phyloP scores from a whole-genome alignment of 2,888 invertebrate genomes.

The Dicyrtomina minuta region DNA sequence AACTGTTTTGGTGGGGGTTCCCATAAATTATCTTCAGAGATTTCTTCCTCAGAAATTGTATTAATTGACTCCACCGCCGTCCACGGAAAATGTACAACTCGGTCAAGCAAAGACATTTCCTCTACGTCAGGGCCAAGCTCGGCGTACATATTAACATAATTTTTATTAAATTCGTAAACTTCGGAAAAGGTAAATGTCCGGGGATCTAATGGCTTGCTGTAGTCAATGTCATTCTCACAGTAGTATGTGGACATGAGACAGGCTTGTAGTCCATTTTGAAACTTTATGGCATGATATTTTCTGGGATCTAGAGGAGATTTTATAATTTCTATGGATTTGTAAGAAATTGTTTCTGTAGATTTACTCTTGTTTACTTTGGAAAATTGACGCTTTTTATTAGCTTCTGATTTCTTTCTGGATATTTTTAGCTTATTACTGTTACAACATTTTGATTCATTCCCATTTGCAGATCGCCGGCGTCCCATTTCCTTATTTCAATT shows the following conservation, averaged over 20 bases:
- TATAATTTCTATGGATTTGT: slow-evolving; percentile 1
- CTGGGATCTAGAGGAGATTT: neutral
- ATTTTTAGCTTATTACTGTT: too few species aligned
- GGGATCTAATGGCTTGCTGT: neutral
- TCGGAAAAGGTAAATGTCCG: neutral
- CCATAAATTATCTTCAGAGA: neutral
- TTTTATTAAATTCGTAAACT: neutral
- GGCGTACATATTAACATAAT: neutral
- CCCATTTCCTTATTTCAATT: too few species aligned
- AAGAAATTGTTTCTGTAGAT: neutral
- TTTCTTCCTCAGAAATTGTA: neutral
- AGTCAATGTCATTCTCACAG: slow-evolving; percentile 1
- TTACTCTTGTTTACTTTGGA: neutral
- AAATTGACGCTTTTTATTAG: too few species aligned
- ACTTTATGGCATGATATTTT: neutral
- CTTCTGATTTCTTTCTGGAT: too few species aligned
- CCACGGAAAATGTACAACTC: neutral
- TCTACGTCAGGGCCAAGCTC: neutral
- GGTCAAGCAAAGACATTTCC: neutral
- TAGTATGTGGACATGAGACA: neutral
- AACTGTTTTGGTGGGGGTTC: neutral
- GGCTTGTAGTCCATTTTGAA: neutral
- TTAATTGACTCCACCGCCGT: neutral
- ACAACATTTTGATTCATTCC: too few species aligned
- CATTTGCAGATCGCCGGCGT: too few species aligned